Conservation (phyloP, 2,888 invertebrate species). For the Drosophila tanythrix region DNA sequence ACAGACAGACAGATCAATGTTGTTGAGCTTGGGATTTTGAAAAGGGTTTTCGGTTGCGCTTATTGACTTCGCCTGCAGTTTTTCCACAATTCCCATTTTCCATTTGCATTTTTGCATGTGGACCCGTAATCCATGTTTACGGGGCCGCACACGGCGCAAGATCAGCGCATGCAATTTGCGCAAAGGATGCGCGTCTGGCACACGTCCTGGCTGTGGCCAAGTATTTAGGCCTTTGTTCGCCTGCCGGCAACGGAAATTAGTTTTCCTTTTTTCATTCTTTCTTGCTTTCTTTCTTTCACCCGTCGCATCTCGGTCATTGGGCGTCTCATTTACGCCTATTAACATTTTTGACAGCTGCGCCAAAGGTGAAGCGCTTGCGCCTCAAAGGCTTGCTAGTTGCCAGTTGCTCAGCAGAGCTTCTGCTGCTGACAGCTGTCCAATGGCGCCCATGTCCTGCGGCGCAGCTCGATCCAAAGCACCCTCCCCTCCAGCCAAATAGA, state of each 20-base stretch:
- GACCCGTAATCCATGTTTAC: conserved; percentile 59
- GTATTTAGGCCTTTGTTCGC: conserved; percentile 47
- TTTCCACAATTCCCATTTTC: conserved; percentile 31
- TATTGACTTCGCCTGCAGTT: conserved; percentile 58
- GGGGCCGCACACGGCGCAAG: conserved; percentile 66
- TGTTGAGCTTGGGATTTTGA: conserved; percentile 47
- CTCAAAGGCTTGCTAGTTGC: conserved; percentile 66
- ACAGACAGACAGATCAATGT: conserved; percentile 21
- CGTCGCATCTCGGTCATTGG: conserved; percentile 52
- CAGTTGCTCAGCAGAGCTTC: conserved; percentile 8
- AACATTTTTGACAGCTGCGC: conserved; percentile 71
- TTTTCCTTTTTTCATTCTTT: conserved; percentile 42
- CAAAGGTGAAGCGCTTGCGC: conserved; percentile 60
- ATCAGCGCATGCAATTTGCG: conserved; percentile 62
- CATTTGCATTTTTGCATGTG: conserved; percentile 57
- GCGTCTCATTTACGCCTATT: conserved; percentile 80
- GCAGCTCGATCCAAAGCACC: conserved; percentile 33
- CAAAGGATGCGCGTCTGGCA: conserved; percentile 69
- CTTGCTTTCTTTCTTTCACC: not conserved
- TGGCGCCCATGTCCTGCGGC: conserved; percentile 63
- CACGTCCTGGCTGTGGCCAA: conserved; percentile 60
- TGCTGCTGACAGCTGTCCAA: conserved; percentile 71
- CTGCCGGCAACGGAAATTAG: conserved; percentile 65
- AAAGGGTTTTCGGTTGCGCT: conserved; percentile 57
- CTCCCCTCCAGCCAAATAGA: conserved; percentile 2